Evolutionary conservation across 2,888 invertebrate genomes (phyloP), one percentile per base, ranked within the genome.

Genomic region (Terebella lapidaria): DNA sequence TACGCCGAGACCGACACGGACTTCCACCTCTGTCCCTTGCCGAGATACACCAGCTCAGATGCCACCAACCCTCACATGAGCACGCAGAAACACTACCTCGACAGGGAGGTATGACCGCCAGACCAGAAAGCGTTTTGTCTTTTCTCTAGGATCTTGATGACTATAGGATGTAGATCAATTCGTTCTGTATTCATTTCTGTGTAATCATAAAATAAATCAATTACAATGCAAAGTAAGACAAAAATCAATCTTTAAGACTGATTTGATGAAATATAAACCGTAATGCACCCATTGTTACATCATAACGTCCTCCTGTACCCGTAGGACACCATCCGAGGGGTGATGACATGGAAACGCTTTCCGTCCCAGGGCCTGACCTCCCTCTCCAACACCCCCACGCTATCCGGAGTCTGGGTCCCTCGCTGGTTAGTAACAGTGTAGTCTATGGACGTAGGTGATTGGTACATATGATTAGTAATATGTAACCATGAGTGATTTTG

Each of bases 291-390:
- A n/a, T 49, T 49, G 18, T 49, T 24, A 20, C 49, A 20, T 24
- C 24, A 22, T 22, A n/a, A n/a, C n/a, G n/a, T n/a, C n/a, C n/a
- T n/a, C n/a, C n/a, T n/a, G n/a, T n/a, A n/a, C 24, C 49, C 46
- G 24, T 64, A 79, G 78, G 78, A 80, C 63, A 70, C 74, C 4
- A 73, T 80, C 42, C 64, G 72, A 54, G 79, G 80, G 2, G 70
- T 74, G 3, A 79, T 79, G 78, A 64, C 69, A 24, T 80, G 80
- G 80, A 79, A 76, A 69, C 78, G 75, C 64, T 79, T 80, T 63
- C 79, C 78, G 1, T 79, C 79, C 3, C 78, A 75, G 57, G 77
- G 79, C 24, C 69, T 80, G 20, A 74, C 72, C 2, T 75, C 79
- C 1, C 66, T 79, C 53, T 64, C 73, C 47, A 74, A 76, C 66